Conservation (phyloP, 2,888 invertebrate genomes). For the Epirrhoe tristata region DNA sequence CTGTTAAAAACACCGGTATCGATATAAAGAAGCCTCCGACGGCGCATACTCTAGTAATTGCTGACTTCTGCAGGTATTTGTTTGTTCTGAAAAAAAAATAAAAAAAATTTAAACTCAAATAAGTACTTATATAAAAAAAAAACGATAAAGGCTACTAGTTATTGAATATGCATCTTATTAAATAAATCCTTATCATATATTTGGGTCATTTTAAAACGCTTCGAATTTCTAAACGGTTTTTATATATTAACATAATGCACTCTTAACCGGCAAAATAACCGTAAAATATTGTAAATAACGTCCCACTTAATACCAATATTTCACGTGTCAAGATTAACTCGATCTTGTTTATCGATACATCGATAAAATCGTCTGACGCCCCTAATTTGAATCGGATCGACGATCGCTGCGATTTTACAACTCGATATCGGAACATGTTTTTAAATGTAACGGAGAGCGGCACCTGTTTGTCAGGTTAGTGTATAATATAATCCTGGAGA, state of each 20-base stretch:
- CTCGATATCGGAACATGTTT: conserved; percentile 60
- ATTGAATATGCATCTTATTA: neutral
- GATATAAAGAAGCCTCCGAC: conserved; percentile 97
- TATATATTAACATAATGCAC: conserved; percentile 31
- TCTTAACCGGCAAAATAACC: conserved; percentile 26
- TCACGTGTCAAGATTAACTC: conserved; percentile 31
- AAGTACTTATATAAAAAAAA: neutral
- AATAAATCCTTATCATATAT: too few species aligned
- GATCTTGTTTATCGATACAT: conserved; percentile 30
- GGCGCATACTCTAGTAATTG: conserved; percentile 95
- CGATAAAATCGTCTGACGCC: conserved; percentile 24
- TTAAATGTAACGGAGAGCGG: conserved; percentile 62
- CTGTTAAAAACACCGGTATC: conserved; percentile 96
- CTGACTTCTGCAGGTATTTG: conserved; percentile 96
- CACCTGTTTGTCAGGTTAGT: conserved; percentile 58
- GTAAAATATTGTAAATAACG: conserved; percentile 30
- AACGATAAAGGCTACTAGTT: neutral
- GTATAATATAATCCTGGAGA: conserved; percentile 44
- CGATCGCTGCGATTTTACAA: conserved; percentile 53
- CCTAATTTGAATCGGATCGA: conserved; percentile 25
- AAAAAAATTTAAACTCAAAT: conserved; percentile 1
- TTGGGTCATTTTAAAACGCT: conserved; percentile 1
- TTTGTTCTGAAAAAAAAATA: conserved; percentile 89
- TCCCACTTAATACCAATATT: conserved; percentile 30
- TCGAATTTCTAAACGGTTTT: neutral